Evolutionary conservation across 2,888 invertebrate species (phyloP), one percentile per base, ranked within the genome.

Genomic region (Polydesmus complanatus): DNA sequence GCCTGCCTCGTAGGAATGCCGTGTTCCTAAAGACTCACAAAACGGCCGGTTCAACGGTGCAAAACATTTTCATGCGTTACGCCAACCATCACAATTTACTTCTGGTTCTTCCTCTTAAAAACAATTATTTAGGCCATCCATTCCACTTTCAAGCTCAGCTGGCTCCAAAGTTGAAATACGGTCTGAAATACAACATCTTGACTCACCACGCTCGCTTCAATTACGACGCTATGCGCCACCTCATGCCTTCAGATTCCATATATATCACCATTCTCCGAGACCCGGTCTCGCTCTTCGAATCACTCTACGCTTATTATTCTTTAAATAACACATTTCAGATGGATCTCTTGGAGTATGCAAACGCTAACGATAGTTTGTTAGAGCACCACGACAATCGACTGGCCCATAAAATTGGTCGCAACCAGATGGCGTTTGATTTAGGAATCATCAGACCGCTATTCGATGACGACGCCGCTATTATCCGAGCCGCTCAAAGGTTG

Each of bases 1-100:
- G 51, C n/a, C 8, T 8, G 3, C 51, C 51, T 11, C 5, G n/a
- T 14, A 21, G 22, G 22, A 62, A 64, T 48, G 25, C 64, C n/a
- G 62, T 62, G n/a, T 65, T 65, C 49, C 58, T 65, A 25, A 65
- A 65, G 56, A 59, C 57, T 1, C 65, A 65, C 58, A 65, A 65
- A 50, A 64, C 65, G 49, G 65, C 64, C 14, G 63, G 65, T 22
- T 60, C 58, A 5, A 64, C 65, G 2, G 27, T 65, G 2, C 65
- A 65, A 49, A 65, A 65, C 25, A 56, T 65, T 11, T 55, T 65
- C n/a, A 50, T 65, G 54, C 47, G 65, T 3, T 64, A 58, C 27
- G 65, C 61, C 2, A 26, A 50, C 18, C 23, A n/a, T 18, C 23
- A 59, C 18, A 22, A 61, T 3, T 61, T 65, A 8, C 63, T 48